Base-by-base conservation (phyloP, 1,140 invertebrate genomes). In the Pogonomyrmex barbatus region DNA sequence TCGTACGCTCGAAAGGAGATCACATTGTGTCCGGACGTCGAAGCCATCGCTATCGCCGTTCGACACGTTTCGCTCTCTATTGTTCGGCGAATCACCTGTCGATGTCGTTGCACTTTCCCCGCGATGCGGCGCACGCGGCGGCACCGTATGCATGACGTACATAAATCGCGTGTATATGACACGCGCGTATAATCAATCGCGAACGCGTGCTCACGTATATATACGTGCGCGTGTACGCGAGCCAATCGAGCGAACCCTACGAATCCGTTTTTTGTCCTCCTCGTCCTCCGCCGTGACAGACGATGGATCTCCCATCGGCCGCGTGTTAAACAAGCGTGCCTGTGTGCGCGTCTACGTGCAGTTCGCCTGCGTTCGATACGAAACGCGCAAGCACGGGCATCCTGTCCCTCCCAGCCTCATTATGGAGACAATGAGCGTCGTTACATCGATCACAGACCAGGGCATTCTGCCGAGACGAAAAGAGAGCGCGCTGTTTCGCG, bases 381-480 rank as follows among this genome's bases (percentile, higher is more conserved):
- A 56, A 58, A 68, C 62, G 76, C 79, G 85, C 63, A 86, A 86
- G 65, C 79, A 86, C 77, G 70, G 68, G 85, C 93, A 94, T 94
- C 94, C 94, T 94, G 94, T 93, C 93, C 93, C 93, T 94, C 93
- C 93, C 92, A 93, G 89, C 58, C 92, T 94, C 93, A 93, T 94
- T 94, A 94, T 86, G 24, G 88, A 91, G 91, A 94, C 92, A 93
- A 93, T 94, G 92, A 93, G 92, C 87, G 91, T 93, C 92, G 91
- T 94, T 93, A 92, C 91, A 91, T 94, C 91, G 91, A 92, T 93
- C 88, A 92, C 87, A 30, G 52, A 76, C 83, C 75, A 33, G 79
- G 81, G 70, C 89, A 78, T 88, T 79, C 50, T 84, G 71, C 56
- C 62, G 73, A 79, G 86, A 82, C 87, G 85, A 84, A 90, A 90